phyloP scores from a whole-genome alignment of 2,888 invertebrate species.

The Nomada ruficornis region DNA sequence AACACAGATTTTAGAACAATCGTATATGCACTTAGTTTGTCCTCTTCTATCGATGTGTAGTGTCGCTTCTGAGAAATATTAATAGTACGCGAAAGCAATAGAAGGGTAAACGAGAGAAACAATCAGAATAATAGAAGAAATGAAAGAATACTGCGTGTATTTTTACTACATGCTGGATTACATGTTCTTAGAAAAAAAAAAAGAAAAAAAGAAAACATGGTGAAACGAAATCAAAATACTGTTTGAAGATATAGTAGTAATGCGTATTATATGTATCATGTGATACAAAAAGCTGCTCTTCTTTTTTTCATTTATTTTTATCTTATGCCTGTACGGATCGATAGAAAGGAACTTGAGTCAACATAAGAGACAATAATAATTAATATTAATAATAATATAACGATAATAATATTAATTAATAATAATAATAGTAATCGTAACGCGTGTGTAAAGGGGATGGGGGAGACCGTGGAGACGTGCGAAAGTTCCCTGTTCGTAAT shows the following conservation, averaged over 20 bases:
- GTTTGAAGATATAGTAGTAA: constrained; percentile 69
- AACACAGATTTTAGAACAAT: too few relatives aligned
- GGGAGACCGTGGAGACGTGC: constrained; percentile 17
- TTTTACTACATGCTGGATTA: constrained; percentile 58
- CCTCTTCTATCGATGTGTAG: too few relatives aligned
- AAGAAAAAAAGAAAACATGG: constrained; percentile 44
- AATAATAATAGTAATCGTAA: constrained; percentile 44
- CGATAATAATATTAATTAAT: constrained; percentile 30
- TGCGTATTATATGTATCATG: constrained; percentile 52
- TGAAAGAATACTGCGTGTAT: constrained; percentile 64
- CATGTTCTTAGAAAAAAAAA: constrained; percentile 52
- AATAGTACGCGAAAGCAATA: background rate
- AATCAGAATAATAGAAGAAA: constrained; percentile 41
- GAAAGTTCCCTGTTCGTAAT: constrained; percentile 18
- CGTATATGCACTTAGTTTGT: too few relatives aligned
- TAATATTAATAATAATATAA: constrained; percentile 30
- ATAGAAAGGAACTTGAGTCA: constrained; percentile 73
- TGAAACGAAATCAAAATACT: constrained; percentile 68
- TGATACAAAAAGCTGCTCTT: constrained; percentile 59
- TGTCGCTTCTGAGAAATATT: too few relatives aligned
- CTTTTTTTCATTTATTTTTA: constrained; percentile 39
- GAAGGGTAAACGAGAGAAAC: constrained; percentile 17
- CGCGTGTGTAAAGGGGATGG: constrained; percentile 29
- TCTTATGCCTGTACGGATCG: constrained; percentile 68
- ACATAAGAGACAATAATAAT: constrained; percentile 58